A percentile compares a stretch with the other conserved stretches of the same genome.
Conservation (phyloP, 2,888 invertebrate species). For the Alitta virens region DNA sequence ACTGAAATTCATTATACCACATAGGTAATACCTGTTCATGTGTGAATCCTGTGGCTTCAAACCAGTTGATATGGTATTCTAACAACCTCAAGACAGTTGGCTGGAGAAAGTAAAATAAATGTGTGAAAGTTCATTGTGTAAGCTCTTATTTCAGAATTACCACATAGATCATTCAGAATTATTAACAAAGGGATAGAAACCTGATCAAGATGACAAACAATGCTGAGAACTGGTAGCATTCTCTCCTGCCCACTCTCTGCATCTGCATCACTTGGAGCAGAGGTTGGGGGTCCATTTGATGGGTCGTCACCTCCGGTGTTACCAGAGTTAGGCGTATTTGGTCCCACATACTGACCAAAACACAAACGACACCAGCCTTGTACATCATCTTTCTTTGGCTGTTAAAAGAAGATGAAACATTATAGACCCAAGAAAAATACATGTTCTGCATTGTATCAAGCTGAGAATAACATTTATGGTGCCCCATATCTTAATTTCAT, state of each 20-base stretch:
- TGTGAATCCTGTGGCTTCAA: constrained; percentile 59
- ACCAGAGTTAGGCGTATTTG: background rate
- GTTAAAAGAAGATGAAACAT: no score
- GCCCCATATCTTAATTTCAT: no score
- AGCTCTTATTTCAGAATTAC: no score
- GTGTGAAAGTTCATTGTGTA: no score
- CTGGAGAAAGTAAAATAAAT: background rate
- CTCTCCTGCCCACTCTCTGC: background rate
- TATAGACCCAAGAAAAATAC: no score
- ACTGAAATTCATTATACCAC: no score
- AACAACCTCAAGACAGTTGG: constrained; percentile 51
- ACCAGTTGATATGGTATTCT: constrained; percentile 60
- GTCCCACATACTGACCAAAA: constrained; percentile 39
- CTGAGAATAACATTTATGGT: no score
- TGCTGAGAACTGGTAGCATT: constrained; percentile 54
- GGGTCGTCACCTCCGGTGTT: background rate
- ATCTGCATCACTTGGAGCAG: background rate
- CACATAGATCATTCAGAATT: background rate
- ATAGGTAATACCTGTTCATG: constrained; percentile 57
- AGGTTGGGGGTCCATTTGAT: no score
- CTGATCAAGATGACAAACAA: constrained; percentile 59
- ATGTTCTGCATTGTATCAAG: no score
- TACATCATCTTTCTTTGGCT: constrained; percentile 59
- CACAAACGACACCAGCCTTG: constrained; percentile 60
- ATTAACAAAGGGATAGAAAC: constrained; percentile 26